A percentile compares a stretch with the other conserved stretches of the same genome.
Evolutionary conservation across 2,888 invertebrate species (phyloP).

Genomic region (Ctena decussata): DNA sequence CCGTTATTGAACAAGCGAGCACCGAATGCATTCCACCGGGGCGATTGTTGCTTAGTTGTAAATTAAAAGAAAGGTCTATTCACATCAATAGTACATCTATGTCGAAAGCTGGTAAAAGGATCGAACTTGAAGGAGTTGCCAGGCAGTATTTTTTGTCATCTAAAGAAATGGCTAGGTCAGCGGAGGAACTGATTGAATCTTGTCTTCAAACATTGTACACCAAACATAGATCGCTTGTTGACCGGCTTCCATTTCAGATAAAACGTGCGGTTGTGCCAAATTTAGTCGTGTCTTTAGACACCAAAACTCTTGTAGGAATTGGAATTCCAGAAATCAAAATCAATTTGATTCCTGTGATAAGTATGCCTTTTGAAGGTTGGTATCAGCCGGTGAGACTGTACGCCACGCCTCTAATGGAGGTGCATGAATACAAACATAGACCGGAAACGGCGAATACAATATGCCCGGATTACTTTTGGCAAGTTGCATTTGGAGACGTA

Average conservation of each 20-base stretch:
- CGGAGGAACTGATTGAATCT: conserved; percentile 68
- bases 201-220: conserved; percentile 72
- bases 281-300: conserved; percentile 72
- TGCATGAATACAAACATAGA: conserved; percentile 54
- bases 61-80: neutral
- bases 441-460: conserved; percentile 14
- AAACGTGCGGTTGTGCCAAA: conserved; percentile 63
- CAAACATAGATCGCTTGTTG: conserved; percentile 67
- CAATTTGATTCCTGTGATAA: conserved; percentile 72
- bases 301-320: conserved; percentile 72
- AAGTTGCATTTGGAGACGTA: conserved; percentile 63
- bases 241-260: conserved; percentile 75
- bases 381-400: conserved; percentile 67
- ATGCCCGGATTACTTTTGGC: conserved; percentile 71
- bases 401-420: conserved; percentile 66
- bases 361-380: conserved; percentile 66
- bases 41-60: conserved; percentile 67
- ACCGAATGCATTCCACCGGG: conserved; percentile 71
- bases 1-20: conserved; percentile 53
- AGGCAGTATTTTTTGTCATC: conserved; percentile 56
- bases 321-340: conserved; percentile 74
- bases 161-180: conserved; percentile 57
- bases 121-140: neutral
- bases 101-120: conserved; percentile 13
- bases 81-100: neutral